Percentiles rank a stretch among this genome's conserved stretches.
Evolutionary conservation across 2,888 invertebrate genomes (phyloP).

Genomic region (Tenthredo livida): DNA sequence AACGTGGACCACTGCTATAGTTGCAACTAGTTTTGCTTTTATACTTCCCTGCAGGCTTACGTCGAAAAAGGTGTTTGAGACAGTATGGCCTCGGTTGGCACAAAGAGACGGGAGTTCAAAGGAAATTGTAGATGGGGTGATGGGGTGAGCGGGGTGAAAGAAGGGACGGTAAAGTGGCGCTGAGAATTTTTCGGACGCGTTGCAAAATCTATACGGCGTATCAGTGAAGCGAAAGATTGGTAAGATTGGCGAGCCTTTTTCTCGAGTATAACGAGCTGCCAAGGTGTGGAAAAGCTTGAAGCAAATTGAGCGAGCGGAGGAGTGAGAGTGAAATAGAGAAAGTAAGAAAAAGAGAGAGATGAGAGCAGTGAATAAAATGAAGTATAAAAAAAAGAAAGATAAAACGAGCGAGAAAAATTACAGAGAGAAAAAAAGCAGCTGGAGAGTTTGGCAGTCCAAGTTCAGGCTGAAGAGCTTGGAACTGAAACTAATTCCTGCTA

Average conservation of each 20-base stretch:
- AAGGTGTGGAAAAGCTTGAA: constrained; percentile 43
- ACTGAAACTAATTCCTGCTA: constrained; percentile 33
- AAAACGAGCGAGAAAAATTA: constrained; percentile 32
- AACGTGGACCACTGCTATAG: background rate
- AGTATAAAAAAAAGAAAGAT: constrained; percentile 14
- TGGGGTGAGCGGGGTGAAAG: background rate
- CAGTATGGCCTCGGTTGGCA: background rate
- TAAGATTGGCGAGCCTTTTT: constrained; percentile 41
- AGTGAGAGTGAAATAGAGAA: background rate
- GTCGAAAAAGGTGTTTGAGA: background rate
- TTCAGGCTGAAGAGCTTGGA: constrained; percentile 36
- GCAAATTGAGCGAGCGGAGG: constrained; percentile 31
- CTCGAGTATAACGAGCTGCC: constrained; percentile 39
- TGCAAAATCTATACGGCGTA: constrained; percentile 40
- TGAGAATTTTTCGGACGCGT: constrained; percentile 28
- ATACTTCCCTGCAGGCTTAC: background rate
- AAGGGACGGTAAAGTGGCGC: constrained; percentile 12
- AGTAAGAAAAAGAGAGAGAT: background rate
- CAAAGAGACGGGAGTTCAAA: constrained; percentile 5
- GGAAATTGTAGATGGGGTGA: constrained; percentile 4
- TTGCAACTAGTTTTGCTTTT: background rate
- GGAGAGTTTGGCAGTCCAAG: constrained; percentile 41
- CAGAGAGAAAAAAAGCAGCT: constrained; percentile 31
- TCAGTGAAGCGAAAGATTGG: constrained; percentile 38
- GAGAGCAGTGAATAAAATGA: background rate